These are phyloP conservation scores for Danio choprae DNA, from an alignment of 2,797 vertebrate species.

Conservation along the genomic window DNA sequence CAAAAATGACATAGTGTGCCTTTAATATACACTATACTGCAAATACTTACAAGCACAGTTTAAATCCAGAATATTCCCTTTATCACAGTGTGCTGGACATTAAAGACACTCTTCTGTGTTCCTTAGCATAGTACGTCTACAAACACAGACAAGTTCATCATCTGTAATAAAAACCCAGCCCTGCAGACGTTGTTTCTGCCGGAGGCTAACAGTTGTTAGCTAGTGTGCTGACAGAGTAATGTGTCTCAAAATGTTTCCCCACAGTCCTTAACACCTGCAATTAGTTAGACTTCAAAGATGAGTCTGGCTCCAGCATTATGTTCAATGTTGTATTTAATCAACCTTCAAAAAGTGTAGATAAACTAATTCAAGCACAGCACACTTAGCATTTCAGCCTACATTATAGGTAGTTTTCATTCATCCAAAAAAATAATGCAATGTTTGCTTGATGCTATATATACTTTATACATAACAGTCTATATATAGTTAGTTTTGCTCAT, in stretches of 20 bases:
- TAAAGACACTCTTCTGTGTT: conserved; percentile 23
- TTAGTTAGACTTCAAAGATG: conserved; percentile 63
- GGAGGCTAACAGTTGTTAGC: conserved; percentile 46
- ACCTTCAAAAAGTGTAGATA: conserved; percentile 38
- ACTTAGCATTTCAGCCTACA: neutral
- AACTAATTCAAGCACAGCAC: conserved; percentile 17
- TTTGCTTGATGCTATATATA: conserved; percentile 10
- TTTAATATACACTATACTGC: neutral
- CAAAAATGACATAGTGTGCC: too few species aligned
- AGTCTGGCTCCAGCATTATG: conserved; percentile 44
- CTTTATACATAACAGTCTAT: conserved; percentile 20
- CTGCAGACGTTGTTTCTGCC: conserved; percentile 49
- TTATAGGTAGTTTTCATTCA: neutral
- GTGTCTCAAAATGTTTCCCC: conserved; percentile 53
- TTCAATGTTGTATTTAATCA: conserved; percentile 29
- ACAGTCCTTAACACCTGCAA: conserved; percentile 54
- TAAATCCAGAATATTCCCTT: neutral
- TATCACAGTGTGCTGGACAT: neutral
- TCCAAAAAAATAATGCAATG: neutral
- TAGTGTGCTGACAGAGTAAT: conserved; percentile 52
- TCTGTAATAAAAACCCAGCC: conserved; percentile 54
- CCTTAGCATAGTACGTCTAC: conserved; percentile 30
- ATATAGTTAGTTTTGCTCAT: neutral
- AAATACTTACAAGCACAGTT: neutral
- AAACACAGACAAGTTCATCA: conserved; percentile 43